Conservation (phyloP, 92 coral and sea anemone genomes). For the Phenganax marumi region DNA sequence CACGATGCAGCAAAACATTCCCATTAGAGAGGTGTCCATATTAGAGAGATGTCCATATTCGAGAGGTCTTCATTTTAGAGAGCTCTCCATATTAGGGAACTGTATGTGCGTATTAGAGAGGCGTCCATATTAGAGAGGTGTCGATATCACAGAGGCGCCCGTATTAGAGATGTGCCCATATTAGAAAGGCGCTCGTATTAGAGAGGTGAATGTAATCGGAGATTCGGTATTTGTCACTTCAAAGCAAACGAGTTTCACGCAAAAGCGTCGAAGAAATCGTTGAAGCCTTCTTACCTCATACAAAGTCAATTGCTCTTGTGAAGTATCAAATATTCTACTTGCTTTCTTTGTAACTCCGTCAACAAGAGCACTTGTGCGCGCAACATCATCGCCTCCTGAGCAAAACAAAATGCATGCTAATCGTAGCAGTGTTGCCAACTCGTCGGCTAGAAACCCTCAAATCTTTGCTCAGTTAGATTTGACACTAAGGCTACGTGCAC, state of each 20-base stretch:
- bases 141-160: too few relatives aligned
- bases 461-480: not conserved
- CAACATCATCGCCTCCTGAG: not conserved
- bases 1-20: too few relatives aligned
- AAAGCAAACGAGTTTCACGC: not conserved
- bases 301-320: slow-evolving; percentile 20
- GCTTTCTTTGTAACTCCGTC: slow-evolving; percentile 20
- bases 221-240: not conserved
- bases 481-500: too few relatives aligned
- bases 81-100: too few relatives aligned
- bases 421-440: not conserved
- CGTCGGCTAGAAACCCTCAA: not conserved
- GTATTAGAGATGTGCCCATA: too few relatives aligned
- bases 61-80: too few relatives aligned
- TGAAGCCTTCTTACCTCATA: not conserved
- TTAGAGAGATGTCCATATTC: too few relatives aligned
- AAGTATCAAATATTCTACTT: slow-evolving; percentile 27
- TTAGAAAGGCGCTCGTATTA: too few relatives aligned
- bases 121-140: too few relatives aligned
- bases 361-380: slow-evolving; percentile 15
- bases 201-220: too few relatives aligned
- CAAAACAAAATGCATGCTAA: not conserved
- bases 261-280: not conserved
- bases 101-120: too few relatives aligned
- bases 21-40: too few relatives aligned